Evolutionary conservation across 2,113 vertebrate genomes (phyloP).

Genomic region (Solea solea): DNA sequence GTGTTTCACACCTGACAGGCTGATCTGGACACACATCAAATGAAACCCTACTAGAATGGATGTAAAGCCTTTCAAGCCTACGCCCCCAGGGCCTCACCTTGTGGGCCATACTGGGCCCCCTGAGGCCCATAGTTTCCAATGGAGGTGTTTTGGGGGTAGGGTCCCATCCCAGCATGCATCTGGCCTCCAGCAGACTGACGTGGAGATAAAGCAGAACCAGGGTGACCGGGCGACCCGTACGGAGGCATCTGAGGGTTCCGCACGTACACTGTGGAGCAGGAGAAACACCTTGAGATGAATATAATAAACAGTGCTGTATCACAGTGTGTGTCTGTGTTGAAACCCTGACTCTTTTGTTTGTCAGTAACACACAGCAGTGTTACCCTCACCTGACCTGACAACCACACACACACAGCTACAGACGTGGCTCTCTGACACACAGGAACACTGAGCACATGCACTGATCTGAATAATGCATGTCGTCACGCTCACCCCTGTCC

Average conservation of each 20-base stretch:
- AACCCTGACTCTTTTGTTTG: slow-evolving; percentile 12
- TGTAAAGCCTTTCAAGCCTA: not conserved
- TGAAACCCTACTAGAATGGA: too few species aligned
- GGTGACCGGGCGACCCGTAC: slow-evolving; percentile 92
- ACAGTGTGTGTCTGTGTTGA: not conserved
- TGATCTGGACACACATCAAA: too few species aligned
- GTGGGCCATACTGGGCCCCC: slow-evolving; percentile 92
- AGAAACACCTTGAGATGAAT: slow-evolving; percentile 15
- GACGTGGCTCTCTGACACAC: not conserved
- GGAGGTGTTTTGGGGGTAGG: slow-evolving; percentile 95
- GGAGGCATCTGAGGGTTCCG: slow-evolving; percentile 96
- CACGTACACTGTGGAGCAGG: slow-evolving; percentile 87
- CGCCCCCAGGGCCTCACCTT: slow-evolving; percentile 82
- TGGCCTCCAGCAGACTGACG: slow-evolving; percentile 95
- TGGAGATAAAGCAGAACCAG: slow-evolving; percentile 96
- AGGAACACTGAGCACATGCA: not conserved
- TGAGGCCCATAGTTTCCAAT: slow-evolving; percentile 96
- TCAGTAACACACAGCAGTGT: slow-evolving; percentile 16
- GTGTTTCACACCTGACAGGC: too few species aligned
- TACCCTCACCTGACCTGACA: slow-evolving; percentile 35
- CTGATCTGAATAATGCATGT: not conserved
- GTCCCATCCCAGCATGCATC: slow-evolving; percentile 93
- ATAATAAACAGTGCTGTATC: too few species aligned
- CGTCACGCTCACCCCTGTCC: slow-evolving; percentile 88
- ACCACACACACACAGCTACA: slow-evolving; percentile 21